Percentiles rank a stretch among this genome's conserved stretches.
Conservation (phyloP, 2,888 invertebrate genomes). For the Pandemis cinnamomeana region DNA sequence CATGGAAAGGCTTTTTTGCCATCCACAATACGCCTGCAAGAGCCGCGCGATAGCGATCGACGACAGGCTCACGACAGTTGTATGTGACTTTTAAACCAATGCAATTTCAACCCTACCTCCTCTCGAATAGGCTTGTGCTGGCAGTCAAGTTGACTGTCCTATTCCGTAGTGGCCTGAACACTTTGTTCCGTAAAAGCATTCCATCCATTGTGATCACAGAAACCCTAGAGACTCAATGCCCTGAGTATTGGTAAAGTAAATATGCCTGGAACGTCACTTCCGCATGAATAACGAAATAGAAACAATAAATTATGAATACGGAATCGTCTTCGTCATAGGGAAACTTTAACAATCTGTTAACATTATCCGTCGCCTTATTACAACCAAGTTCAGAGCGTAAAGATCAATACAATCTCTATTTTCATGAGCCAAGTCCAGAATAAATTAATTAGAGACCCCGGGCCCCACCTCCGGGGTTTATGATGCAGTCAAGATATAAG, state of each 20-base stretch:
- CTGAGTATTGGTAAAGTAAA: conserved; percentile 33
- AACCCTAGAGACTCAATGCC: conserved; percentile 40
- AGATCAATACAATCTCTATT: conserved; percentile 8
- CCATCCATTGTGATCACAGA: conserved; percentile 49
- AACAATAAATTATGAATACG: conserved; percentile 18
- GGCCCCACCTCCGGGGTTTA: conserved; percentile 7
- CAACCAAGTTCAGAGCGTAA: neutral
- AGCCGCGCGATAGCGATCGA: conserved; percentile 45
- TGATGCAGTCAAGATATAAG: conserved; percentile 10
- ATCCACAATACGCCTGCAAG: conserved; percentile 69
- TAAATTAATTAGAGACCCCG: conserved; percentile 8
- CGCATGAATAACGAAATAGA: conserved; percentile 34
- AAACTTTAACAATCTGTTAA: neutral
- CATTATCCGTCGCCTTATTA: neutral
- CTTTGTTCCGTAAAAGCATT: conserved; percentile 68
- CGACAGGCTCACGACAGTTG: conserved; percentile 28
- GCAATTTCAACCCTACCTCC: conserved; percentile 30
- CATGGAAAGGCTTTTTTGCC: conserved; percentile 81
- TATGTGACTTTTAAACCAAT: conserved; percentile 1
- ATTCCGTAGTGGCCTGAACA: conserved; percentile 53
- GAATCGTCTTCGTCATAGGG: neutral
- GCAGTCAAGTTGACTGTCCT: conserved; percentile 16
- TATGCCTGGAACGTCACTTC: conserved; percentile 36
- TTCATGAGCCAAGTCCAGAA: conserved; percentile 6
- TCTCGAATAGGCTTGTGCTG: conserved; percentile 15